These are phyloP conservation scores for Erynnis tages DNA, from an alignment of 2,888 invertebrate genomes.

Conservation along the genomic window DNA sequence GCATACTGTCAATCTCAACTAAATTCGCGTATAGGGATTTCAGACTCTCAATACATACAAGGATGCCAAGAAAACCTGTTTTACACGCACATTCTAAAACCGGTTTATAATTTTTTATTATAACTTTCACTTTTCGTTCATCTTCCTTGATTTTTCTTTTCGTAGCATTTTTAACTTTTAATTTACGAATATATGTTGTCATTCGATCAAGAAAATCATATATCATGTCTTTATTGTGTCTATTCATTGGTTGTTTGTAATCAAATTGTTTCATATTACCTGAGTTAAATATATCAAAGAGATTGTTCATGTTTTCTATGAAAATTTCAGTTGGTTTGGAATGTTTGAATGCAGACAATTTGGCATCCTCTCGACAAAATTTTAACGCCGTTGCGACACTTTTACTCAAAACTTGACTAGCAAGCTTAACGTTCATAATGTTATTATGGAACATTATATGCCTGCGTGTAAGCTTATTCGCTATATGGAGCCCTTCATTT, in stretches of 20 bases:
- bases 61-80: neutral
- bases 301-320: conserved; percentile 3
- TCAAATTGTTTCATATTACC: neutral
- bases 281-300: neutral
- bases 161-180: neutral
- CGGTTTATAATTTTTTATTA: neutral
- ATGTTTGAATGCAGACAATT: conserved; percentile 1
- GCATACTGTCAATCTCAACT: neutral
- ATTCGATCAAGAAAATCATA: neutral
- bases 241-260: neutral
- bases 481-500: conserved; percentile 29
- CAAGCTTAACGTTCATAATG: conserved; percentile 37
- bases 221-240: neutral
- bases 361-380: conserved; percentile 7
- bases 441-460: conserved; percentile 34
- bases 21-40: neutral
- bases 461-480: conserved; percentile 31
- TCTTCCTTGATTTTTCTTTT: neutral
- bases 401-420: conserved; percentile 31
- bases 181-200: neutral
- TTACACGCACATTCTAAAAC: neutral
- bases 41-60: conserved; percentile 1
- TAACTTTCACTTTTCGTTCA: neutral
- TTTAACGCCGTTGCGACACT: conserved; percentile 30
- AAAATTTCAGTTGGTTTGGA: conserved; percentile 9